phyloP scores from a whole-genome alignment of 2,113 vertebrate species.

The Actenoides lindsayi region DNA sequence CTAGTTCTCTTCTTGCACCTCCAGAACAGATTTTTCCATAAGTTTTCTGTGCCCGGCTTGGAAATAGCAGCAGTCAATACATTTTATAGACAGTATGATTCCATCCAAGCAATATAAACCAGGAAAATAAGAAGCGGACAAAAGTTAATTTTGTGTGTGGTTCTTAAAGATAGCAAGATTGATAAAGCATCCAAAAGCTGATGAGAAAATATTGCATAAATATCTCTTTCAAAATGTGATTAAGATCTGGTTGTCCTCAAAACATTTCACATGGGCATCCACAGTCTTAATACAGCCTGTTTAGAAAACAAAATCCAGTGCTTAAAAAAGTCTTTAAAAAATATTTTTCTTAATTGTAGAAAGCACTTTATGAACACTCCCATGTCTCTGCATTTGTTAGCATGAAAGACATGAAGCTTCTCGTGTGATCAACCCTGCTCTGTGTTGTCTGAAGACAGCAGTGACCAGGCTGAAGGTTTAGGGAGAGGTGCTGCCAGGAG shows the following conservation, averaged over 20 bases:
- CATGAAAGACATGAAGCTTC: neutral
- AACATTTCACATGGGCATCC: neutral
- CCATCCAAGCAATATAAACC: neutral
- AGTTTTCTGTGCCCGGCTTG: neutral
- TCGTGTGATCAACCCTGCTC: neutral
- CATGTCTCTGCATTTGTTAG: neutral
- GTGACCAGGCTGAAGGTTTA: neutral
- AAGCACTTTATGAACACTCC: accelerated
- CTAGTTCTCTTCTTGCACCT: neutral
- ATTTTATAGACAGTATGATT: neutral
- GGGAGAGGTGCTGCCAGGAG: neutral
- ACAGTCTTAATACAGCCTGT: neutral
- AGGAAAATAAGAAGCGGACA: neutral
- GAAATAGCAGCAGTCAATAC: neutral
- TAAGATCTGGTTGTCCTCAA: neutral
- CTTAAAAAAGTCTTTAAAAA: neutral
- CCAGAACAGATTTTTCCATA: neutral
- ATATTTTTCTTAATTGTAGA: neutral
- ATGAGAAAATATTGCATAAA: neutral
- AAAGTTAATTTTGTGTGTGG: neutral
- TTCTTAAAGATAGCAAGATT: neutral
- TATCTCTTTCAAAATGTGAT: neutral
- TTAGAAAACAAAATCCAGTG: neutral
- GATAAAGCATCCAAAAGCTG: neutral
- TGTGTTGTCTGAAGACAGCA: neutral